These are phyloP conservation scores for Chaenocephalus aceratus DNA, from an alignment of 2,113 vertebrate genomes.

Conservation along the genomic window DNA sequence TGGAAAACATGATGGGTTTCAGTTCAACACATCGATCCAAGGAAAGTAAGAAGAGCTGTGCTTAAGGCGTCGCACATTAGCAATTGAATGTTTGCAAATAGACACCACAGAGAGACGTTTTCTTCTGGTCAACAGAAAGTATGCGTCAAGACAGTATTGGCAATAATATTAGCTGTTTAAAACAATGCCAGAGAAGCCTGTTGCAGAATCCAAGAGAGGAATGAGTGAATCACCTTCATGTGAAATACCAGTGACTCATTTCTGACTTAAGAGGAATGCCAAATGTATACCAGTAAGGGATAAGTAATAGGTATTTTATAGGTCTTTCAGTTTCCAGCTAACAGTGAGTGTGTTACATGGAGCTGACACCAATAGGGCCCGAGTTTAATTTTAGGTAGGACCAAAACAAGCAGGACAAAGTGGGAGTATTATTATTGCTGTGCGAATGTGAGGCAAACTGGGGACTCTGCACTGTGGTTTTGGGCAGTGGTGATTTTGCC, in stretches of 20 bases:
- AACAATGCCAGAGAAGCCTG: slow-evolving; percentile 58
- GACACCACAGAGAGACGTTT: slow-evolving; percentile 42
- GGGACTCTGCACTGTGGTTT: slow-evolving; percentile 56
- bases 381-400: slow-evolving; percentile 25
- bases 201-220: slow-evolving; percentile 62
- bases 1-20: slow-evolving; percentile 51
- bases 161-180: slow-evolving; percentile 37
- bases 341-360: neutral
- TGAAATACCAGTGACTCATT: slow-evolving; percentile 72
- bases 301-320: slow-evolving; percentile 37
- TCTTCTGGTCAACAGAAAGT: slow-evolving; percentile 58
- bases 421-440: slow-evolving; percentile 29
- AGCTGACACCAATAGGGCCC: slow-evolving; percentile 7
- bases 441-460: slow-evolving; percentile 39
- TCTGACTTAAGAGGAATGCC: slow-evolving; percentile 64
- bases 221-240: slow-evolving; percentile 76
- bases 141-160: slow-evolving; percentile 62
- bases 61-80: slow-evolving; percentile 11
- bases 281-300: slow-evolving; percentile 51
- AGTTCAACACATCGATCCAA: slow-evolving; percentile 47
- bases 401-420: slow-evolving; percentile 27
- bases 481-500: slow-evolving; percentile 44
- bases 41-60: slow-evolving; percentile 38
- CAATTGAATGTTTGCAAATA: slow-evolving; percentile 41
- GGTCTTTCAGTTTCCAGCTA: slow-evolving; percentile 13